Conservation (phyloP, 92 coral and sea anemone genomes). For the Actinostola sp. region DNA sequence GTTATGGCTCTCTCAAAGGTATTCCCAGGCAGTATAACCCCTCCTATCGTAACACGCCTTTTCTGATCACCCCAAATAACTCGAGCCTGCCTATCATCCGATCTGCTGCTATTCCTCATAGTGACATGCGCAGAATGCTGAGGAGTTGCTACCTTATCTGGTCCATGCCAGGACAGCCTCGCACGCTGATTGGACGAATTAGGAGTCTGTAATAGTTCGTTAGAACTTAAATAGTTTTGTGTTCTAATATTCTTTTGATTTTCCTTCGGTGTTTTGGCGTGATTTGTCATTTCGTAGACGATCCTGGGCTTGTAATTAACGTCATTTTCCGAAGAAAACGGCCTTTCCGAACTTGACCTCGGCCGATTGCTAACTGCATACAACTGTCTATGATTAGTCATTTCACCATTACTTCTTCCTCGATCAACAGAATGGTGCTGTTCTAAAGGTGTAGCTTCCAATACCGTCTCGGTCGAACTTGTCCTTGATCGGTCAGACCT, state of each 20-base stretch:
- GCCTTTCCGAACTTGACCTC: conserved; percentile 48
- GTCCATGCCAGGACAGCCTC: conserved; percentile 52
- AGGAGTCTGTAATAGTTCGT: background rate
- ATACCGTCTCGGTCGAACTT: conserved; percentile 42
- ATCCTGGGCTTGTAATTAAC: background rate
- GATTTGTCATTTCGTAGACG: background rate
- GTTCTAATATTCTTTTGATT: background rate
- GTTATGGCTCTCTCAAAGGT: background rate
- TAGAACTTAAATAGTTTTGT: background rate
- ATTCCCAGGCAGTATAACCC: background rate
- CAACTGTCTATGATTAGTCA: too few relatives aligned
- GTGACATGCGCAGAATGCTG: conserved; percentile 20
- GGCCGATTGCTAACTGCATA: background rate
- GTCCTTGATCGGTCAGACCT: conserved; percentile 60
- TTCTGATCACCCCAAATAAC: conserved; percentile 33
- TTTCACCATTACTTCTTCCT: too few relatives aligned
- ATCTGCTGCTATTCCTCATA: conserved; percentile 27
- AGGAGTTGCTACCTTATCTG: background rate
- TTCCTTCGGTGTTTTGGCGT: background rate
- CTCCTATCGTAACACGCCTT: conserved; percentile 13
- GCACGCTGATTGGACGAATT: conserved; percentile 12
- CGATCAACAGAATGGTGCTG: background rate
- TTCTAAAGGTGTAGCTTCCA: conserved; percentile 14
- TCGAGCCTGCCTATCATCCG: conserved; percentile 61
- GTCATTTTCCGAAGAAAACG: conserved; percentile 59